phyloP scores from a whole-genome alignment of 2,888 invertebrate species.

The Macrophya alboannulata region DNA sequence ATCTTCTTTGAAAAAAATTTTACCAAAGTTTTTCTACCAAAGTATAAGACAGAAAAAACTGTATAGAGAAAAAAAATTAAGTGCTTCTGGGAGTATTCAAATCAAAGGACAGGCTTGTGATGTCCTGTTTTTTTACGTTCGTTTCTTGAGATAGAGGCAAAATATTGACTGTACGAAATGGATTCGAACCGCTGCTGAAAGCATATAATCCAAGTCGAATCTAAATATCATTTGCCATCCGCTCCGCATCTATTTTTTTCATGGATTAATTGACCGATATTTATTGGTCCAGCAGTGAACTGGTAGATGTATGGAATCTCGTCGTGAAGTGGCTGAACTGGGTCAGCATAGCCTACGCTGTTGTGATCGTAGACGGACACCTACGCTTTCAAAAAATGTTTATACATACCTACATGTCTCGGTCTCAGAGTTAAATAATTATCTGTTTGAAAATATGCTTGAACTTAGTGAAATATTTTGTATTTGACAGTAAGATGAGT shows the following conservation, averaged over 20 bases:
- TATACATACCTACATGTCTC: neutral
- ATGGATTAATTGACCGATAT: slow-evolving; percentile 24
- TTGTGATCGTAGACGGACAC: neutral
- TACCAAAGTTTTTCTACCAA: no score
- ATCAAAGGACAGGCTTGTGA: neutral
- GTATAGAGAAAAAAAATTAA: neutral
- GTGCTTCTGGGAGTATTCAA: neutral
- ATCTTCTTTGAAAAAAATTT: no score
- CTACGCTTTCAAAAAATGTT: slow-evolving; percentile 25
- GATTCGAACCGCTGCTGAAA: neutral
- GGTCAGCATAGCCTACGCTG: neutral
- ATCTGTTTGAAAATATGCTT: no score
- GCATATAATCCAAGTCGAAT: neutral
- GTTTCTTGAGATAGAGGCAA: neutral
- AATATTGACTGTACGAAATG: neutral
- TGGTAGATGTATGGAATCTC: neutral
- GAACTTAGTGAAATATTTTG: no score
- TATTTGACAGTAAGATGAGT: no score
- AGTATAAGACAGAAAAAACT: neutral
- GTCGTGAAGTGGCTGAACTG: slow-evolving; percentile 10
- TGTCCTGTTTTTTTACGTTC: neutral
- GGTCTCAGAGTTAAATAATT: no score
- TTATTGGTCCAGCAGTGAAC: neutral
- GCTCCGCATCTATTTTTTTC: neutral
- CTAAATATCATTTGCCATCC: neutral